Evolutionary conservation across 2,113 vertebrate genomes (phyloP).

Genomic region (Trinectes maculatus): DNA sequence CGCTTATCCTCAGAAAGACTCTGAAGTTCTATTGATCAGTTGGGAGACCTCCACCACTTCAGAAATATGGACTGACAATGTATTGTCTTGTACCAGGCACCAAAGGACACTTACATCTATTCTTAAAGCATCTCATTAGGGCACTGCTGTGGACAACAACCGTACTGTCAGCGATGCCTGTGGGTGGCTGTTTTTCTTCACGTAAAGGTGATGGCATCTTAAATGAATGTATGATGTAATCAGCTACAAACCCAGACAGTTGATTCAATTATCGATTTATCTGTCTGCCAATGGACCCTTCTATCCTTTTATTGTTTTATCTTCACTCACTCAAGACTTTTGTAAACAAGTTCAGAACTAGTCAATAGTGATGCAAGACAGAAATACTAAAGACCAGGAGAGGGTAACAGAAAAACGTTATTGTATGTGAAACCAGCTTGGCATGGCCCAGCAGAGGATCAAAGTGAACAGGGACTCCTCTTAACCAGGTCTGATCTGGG

Average conservation of each 20-base stretch:
- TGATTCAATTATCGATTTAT: no score
- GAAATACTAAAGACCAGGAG: background rate
- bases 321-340: background rate
- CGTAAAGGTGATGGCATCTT: no score
- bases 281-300: no score
- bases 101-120: slow-evolving; percentile 41
- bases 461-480: slow-evolving; percentile 64
- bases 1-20: slow-evolving; percentile 24
- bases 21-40: slow-evolving; percentile 44
- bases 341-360: slow-evolving; percentile 6
- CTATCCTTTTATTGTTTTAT: no score
- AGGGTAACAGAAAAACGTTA: slow-evolving; percentile 30
- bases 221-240: no score
- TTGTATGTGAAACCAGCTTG: slow-evolving; percentile 17
- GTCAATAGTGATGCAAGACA: slow-evolving; percentile 1
- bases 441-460: slow-evolving; percentile 55
- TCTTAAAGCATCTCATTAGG: slow-evolving; percentile 51
- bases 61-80: slow-evolving; percentile 25
- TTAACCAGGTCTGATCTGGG: slow-evolving; percentile 63
- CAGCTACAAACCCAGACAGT: no score
- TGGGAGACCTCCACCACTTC: slow-evolving; percentile 22
- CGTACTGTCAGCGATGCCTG: slow-evolving; percentile 11
- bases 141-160: slow-evolving; percentile 32
- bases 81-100: slow-evolving; percentile 1
- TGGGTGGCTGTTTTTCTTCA: background rate